These are phyloP conservation scores for Synergus laeviventris DNA, from an alignment of 2,888 invertebrate species.

Conservation along the genomic window DNA sequence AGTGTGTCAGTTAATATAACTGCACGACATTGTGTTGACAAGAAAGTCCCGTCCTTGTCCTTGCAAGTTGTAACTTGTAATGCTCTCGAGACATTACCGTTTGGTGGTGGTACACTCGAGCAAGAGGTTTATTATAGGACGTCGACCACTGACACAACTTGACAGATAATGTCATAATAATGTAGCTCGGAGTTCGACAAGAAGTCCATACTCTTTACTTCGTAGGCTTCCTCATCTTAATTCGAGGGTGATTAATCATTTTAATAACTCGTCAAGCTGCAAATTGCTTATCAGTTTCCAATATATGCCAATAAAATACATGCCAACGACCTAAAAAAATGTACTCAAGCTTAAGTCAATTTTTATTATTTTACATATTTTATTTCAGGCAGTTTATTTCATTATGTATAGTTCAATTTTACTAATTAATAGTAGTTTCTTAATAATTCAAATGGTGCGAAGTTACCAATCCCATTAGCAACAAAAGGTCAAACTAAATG, in stretches of 20 bases:
- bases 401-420: too few species aligned
- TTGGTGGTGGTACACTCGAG: conserved; percentile 4
- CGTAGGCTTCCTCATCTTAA: conserved; percentile 2
- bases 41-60: conserved; percentile 20
- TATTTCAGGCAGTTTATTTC: too few species aligned
- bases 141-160: conserved; percentile 30
- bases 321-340: neutral
- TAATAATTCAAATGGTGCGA: too few species aligned
- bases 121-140: conserved; percentile 23
- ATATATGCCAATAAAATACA: neutral
- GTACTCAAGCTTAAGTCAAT: neutral
- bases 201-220: conserved; percentile 20
- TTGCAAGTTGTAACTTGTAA: conserved; percentile 1
- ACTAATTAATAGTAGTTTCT: too few species aligned
- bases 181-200: conserved; percentile 26
- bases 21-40: conserved; percentile 32
- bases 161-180: conserved; percentile 38
- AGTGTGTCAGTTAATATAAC: conserved; percentile 25
- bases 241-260: conserved; percentile 21
- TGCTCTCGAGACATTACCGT: conserved; percentile 21
- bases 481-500: too few species aligned
- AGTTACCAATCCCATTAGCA: too few species aligned
- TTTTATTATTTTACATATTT: neutral
- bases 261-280: conserved; percentile 16
- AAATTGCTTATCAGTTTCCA: neutral